Evolutionary conservation across 2,113 vertebrate genomes (phyloP), one percentile per base, ranked within the genome.

Genomic region (Phocoena sinus): DNA sequence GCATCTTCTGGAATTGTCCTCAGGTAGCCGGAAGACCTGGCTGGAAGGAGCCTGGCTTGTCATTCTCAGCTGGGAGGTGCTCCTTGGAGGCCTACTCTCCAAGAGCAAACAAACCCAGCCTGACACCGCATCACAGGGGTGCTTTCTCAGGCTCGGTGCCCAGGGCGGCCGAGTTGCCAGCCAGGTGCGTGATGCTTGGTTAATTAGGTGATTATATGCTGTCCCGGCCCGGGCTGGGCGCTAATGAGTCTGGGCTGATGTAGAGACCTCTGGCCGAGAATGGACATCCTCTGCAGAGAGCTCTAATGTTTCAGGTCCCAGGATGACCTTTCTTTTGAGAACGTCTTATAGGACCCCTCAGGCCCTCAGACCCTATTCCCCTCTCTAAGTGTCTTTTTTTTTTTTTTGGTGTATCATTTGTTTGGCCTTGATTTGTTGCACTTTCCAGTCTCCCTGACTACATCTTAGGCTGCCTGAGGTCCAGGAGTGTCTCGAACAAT

Each of bases 71-170:
- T n/a, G n/a, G 63, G 28, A 6, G n/a, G 86, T 63, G 36, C 41
- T 83, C n/a, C 73, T 82, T 53, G 50, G 94, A 97, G 82, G 41
- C 26, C 33, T 83, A 3, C 79, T 91, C 56, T 96, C 92, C 44
- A 79, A 87, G 93, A 97, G 89, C 41, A 91, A 91, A 92, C 82
- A 56, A 71, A 33, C 84, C 63, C 63, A 36, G 53, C 68, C 73
- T 23, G 18, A 60, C 11, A 2, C 89, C 58, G 63, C 44, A 33
- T 33, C 85, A 63, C 21, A 41, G 86, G 50, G 76, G 56, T 12
- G 0, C 26, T 76, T 93, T 74, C 56, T 21, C 0, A 20, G 58
- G 92, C 82, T 50, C 0, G 0, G 62, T 80, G 95, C 96, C 95
- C 91, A 95, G 36, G 65, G 85, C 6, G 25, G 41, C 10, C 0